Evolutionary conservation across 2,113 vertebrate species (phyloP).

Genomic region (Panurus biarmicus): DNA sequence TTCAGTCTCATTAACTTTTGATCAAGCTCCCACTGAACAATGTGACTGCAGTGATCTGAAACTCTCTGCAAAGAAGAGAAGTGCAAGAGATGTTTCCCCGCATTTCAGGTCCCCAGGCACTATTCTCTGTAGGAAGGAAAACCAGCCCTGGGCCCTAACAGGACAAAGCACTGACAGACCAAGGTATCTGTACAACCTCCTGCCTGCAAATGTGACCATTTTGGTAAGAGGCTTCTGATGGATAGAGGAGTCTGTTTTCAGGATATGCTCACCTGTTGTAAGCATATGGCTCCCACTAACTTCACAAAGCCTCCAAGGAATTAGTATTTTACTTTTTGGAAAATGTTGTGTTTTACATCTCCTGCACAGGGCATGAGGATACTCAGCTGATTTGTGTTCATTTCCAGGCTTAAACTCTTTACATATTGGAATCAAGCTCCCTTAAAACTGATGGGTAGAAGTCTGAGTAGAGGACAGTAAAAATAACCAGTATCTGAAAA

Average conservation of each 20-base stretch:
- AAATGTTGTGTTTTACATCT: background rate
- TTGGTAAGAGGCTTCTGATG: background rate
- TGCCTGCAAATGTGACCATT: background rate
- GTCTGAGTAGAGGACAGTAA: background rate
- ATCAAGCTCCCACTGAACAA: background rate
- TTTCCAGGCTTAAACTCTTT: background rate
- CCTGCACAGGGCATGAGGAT: background rate
- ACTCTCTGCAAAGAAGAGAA: background rate
- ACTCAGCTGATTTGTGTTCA: background rate
- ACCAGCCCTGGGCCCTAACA: background rate
- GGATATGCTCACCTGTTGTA: background rate
- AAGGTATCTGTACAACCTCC: background rate
- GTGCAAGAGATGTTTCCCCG: background rate
- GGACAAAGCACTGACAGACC: background rate
- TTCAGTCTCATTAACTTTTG: background rate
- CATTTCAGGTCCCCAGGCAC: background rate
- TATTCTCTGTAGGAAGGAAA: background rate
- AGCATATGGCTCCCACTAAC: background rate
- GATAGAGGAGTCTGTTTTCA: background rate
- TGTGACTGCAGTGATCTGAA: background rate
- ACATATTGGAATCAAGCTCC: background rate
- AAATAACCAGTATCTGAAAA: background rate
- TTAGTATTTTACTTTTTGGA: background rate
- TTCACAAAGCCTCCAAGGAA: background rate
- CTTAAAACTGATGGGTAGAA: background rate